These are phyloP conservation scores for Colistium nudipinnis DNA, from an alignment of 2,113 vertebrate species.

Conservation along the genomic window DNA sequence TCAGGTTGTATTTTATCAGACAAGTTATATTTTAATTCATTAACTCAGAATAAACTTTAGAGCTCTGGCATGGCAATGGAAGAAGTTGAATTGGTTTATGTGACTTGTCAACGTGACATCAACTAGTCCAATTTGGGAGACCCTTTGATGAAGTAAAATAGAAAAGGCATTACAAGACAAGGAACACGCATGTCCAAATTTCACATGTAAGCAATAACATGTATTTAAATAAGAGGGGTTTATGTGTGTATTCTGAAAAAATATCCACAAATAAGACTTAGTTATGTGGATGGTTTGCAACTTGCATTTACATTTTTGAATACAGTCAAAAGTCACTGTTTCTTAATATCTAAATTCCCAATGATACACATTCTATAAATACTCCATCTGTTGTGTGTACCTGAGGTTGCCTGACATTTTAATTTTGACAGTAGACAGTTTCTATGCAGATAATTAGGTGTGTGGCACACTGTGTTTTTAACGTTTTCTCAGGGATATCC, in stretches of 20 bases:
- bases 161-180: conserved; percentile 23
- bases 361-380: conserved; percentile 27
- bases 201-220: neutral
- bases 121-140: neutral
- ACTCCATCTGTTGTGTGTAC: conserved; percentile 8
- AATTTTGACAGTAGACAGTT: conserved; percentile 35
- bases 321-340: neutral
- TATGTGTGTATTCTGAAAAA: neutral
- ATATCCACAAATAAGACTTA: neutral
- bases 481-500: conserved; percentile 11
- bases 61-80: conserved; percentile 12
- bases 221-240: conserved; percentile 12
- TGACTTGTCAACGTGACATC: neutral
- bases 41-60: conserved; percentile 9
- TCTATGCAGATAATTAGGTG: conserved; percentile 12
- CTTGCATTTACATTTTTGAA: neutral
- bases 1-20: conserved; percentile 12
- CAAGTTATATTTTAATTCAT: conserved; percentile 25
- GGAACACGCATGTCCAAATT: conserved; percentile 21
- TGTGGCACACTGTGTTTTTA: conserved; percentile 14
- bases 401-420: conserved; percentile 25
- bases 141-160: conserved; percentile 6
- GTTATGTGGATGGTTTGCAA: neutral
- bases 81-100: neutral
- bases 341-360: neutral